These are phyloP conservation scores for Anolis carolinensis DNA, from an alignment of 2,113 vertebrate genomes.

Conservation along the genomic window DNA sequence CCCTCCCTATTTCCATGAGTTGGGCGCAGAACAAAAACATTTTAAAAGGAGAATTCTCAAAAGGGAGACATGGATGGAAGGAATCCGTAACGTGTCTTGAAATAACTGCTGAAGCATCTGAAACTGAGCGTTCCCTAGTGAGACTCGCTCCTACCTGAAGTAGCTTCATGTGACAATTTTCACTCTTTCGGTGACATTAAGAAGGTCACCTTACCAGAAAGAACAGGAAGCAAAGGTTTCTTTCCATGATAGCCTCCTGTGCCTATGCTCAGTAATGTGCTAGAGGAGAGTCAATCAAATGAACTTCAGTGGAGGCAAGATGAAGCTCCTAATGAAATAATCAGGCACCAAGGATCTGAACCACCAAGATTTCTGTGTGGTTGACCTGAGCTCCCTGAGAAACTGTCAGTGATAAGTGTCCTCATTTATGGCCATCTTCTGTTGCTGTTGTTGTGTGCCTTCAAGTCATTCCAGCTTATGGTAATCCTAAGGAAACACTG, in stretches of 20 bases:
- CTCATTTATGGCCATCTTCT: too few species aligned
- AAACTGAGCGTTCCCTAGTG: constrained; percentile 14
- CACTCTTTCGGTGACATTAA: constrained; percentile 19
- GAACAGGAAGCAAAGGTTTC: background rate
- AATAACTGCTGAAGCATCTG: constrained; percentile 5
- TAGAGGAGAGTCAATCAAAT: background rate
- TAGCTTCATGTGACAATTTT: background rate
- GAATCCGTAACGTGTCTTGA: background rate
- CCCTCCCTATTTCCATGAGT: background rate
- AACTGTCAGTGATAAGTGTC: too few species aligned
- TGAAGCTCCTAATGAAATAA: background rate
- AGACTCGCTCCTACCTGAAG: constrained; percentile 24
- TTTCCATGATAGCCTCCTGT: background rate
- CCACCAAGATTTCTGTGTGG: too few species aligned
- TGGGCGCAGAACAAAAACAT: background rate
- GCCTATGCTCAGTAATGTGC: background rate
- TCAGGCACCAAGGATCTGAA: too few species aligned
- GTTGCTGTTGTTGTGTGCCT: too few species aligned
- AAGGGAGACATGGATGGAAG: background rate
- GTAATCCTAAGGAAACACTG: too few species aligned
- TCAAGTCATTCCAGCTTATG: too few species aligned
- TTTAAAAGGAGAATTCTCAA: constrained; percentile 2
- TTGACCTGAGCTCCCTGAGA: too few species aligned
- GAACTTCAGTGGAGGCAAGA: background rate
- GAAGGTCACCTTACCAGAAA: constrained; percentile 31